phyloP scores from a whole-genome alignment of 1,140 invertebrate genomes.

The Hestina assimilis region DNA sequence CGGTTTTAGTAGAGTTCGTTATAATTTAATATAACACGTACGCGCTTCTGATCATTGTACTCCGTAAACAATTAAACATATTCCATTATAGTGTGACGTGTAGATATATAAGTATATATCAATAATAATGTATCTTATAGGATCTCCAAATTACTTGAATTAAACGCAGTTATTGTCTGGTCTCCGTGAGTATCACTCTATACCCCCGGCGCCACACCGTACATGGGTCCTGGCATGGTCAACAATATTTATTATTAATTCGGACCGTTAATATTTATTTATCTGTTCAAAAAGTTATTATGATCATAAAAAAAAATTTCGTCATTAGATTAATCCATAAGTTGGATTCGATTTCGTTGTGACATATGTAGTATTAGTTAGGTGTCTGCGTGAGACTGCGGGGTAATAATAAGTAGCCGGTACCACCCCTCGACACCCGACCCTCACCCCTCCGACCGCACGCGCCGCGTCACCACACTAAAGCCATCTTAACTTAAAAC shows the following conservation, averaged over 20 bases:
- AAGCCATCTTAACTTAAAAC: slow-evolving; percentile 49
- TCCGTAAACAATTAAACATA: too few species aligned
- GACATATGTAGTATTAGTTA: slow-evolving; percentile 25
- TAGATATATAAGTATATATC: too few species aligned
- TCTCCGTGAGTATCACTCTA: too few species aligned
- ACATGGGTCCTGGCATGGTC: too few species aligned
- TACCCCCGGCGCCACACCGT: too few species aligned
- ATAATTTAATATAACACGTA: neutral
- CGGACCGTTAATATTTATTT: too few species aligned
- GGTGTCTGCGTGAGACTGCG: slow-evolving; percentile 46
- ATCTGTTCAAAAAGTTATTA: too few species aligned
- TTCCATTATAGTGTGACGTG: too few species aligned
- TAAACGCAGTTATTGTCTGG: too few species aligned
- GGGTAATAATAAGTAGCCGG: slow-evolving; percentile 67
- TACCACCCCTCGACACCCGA: slow-evolving; percentile 39
- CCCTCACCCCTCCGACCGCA: slow-evolving; percentile 39
- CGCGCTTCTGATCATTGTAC: neutral
- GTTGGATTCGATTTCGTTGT: neutral
- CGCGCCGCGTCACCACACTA: slow-evolving; percentile 49
- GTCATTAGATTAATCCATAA: slow-evolving; percentile 5
- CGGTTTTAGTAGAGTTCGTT: slow-evolving; percentile 8
- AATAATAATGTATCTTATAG: too few species aligned
- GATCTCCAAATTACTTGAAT: too few species aligned
- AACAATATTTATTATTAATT: too few species aligned
- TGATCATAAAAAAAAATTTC: slow-evolving; percentile 4